phyloP scores from a whole-genome alignment of 2,888 invertebrate genomes.

The Ethmia dodecea region DNA sequence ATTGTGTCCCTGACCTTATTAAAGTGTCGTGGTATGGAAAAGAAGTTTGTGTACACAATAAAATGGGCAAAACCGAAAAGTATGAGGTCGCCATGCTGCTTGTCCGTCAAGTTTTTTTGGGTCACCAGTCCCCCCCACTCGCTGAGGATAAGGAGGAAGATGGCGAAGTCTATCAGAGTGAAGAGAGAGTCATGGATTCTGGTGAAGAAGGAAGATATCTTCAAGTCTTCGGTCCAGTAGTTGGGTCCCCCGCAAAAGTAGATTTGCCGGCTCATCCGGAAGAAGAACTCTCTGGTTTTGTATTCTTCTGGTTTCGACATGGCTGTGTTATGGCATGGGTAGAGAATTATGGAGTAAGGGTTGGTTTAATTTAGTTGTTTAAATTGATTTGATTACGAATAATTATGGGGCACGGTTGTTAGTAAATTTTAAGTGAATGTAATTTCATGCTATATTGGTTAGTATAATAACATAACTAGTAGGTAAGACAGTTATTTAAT shows the following conservation, averaged over 20 bases:
- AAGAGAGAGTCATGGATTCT: conserved; percentile 8
- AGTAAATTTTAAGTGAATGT: too few species aligned
- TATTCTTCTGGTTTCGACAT: too few species aligned
- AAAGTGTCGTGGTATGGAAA: conserved; percentile 3
- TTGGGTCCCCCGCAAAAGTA: conserved; percentile 2
- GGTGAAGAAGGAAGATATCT: not conserved
- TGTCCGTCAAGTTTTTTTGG: conserved; percentile 25
- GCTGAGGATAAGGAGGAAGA: conserved; percentile 9
- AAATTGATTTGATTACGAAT: too few species aligned
- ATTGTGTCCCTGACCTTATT: conserved; percentile 7
- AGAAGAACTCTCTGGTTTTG: conserved; percentile 1
- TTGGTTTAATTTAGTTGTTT: too few species aligned
- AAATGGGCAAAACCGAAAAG: conserved; percentile 16
- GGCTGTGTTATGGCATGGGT: too few species aligned
- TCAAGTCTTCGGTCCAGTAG: conserved; percentile 5
- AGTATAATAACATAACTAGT: too few species aligned
- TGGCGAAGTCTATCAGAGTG: not conserved
- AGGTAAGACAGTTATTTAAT: too few species aligned
- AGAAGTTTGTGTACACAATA: conserved; percentile 8
- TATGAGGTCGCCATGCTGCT: conserved; percentile 15
- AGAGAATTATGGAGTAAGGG: too few species aligned
- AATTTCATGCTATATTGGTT: too few species aligned
- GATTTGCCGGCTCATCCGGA: not conserved
- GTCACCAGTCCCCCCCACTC: conserved; percentile 20
- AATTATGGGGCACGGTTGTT: too few species aligned